Evolutionary conservation across 2,888 invertebrate species (phyloP), one percentile per base, ranked within the genome.

Genomic region (Agrotis exclamationis): DNA sequence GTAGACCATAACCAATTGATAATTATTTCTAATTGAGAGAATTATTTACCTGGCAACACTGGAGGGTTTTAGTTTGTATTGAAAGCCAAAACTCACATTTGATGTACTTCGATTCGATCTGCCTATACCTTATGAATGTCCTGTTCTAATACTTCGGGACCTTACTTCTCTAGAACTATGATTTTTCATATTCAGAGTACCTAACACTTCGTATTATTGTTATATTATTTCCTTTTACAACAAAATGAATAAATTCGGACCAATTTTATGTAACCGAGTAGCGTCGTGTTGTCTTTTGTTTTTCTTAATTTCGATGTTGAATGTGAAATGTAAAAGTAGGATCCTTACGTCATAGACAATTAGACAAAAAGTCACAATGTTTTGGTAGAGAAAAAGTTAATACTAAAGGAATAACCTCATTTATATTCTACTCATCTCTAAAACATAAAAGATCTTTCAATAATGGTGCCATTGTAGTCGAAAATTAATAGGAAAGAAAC

Each of bases 251-350:
- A 89, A 90, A 89, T 93, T 93, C 86, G 95, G 95, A 95, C 95
- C 95, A 95, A 96, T 96, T 95, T 96, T 96, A 92, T 87, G 94
- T 95, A 95, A 95, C 88, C 85, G 82, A 87, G 90, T 93, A 93
- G 91, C 79, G 73, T 78, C 79, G 78, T 88, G 84, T 87, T 84
- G 74, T 80, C 83, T 85, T 85, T 78, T 84, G 65, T 80, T 87
- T 80, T 64, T 62, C 45, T 84, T 85, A 45, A 79, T 87, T 90
- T 90, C 14, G 68, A 80, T 84, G 85, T 89, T 92, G 79, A 83
- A 86, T 90, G 90, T 91, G 82, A 80, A 78, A 81, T 86, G 86
- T 86, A 86, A 83, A 68, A 79, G 70, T 85, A 86, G 78, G 54
- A 63, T 65, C 22, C 69, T 76, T 76, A 68, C 44, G 73, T 77